Conservation (phyloP, 2,113 vertebrate species). For the Corapipo altera region DNA sequence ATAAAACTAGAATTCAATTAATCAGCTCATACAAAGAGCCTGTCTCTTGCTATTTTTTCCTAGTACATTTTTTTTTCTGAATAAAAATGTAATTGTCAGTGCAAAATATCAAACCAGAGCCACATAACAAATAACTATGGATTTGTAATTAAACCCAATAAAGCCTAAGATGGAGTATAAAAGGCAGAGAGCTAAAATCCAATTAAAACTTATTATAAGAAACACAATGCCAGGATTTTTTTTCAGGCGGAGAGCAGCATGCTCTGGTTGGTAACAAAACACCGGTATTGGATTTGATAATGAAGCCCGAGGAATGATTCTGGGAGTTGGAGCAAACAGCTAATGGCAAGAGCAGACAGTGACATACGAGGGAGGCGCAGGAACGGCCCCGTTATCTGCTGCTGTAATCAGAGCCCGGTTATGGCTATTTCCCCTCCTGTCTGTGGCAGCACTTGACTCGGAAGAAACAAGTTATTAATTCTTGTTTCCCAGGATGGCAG, state of each 20-base stretch:
- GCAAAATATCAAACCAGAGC: conserved; percentile 68
- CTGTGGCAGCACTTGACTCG: neutral
- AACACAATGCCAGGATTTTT: conserved; percentile 45
- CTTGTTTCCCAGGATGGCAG: neutral
- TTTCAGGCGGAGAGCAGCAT: neutral
- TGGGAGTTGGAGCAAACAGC: neutral
- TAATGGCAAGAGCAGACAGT: neutral
- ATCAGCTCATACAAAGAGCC: conserved; percentile 69
- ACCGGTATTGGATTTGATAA: conserved; percentile 13
- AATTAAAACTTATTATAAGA: conserved; percentile 70
- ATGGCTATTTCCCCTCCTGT: neutral
- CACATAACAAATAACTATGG: conserved; percentile 73
- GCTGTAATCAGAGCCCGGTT: neutral
- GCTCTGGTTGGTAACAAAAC: conserved; percentile 5
- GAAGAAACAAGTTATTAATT: neutral
- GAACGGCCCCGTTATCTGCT: neutral
- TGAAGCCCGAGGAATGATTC: neutral
- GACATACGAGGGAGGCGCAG: neutral
- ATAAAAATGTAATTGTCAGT: conserved; percentile 76
- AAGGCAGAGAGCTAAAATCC: conserved; percentile 65
- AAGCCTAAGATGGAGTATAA: conserved; percentile 59
- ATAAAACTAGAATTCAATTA: conserved; percentile 72
- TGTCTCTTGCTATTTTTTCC: conserved; percentile 65
- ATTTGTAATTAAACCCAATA: conserved; percentile 75
- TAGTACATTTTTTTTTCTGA: conserved; percentile 69